Percentiles rank a stretch among this genome's conserved stretches.
Evolutionary conservation across 2,113 vertebrate species (phyloP).

Genomic region (Circaetus cinerascens): DNA sequence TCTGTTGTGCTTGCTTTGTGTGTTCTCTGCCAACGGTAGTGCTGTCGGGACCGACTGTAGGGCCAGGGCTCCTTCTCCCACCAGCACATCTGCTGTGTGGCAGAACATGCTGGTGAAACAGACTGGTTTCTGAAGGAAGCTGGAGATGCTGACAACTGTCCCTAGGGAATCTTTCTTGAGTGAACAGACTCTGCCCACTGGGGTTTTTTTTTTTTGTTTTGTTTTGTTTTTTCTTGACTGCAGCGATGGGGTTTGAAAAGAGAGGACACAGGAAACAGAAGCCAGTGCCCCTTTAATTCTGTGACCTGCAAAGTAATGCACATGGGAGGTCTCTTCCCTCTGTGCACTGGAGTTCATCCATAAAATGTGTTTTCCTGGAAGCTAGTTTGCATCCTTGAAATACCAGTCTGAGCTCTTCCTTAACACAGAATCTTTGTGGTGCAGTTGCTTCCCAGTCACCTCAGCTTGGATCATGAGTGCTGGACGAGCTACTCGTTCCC

Average conservation of each 20-base stretch:
- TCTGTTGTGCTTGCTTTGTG: not conserved
- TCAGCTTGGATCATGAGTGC: not conserved
- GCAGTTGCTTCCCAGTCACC: not conserved
- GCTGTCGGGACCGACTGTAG: not conserved
- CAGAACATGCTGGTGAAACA: accelerated
- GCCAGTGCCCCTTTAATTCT: not conserved
- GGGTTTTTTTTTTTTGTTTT: no score
- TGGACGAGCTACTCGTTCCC: not conserved
- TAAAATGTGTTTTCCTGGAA: not conserved
- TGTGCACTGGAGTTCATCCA: not conserved
- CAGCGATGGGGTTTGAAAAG: not conserved
- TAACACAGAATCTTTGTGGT: not conserved
- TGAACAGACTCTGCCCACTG: not conserved
- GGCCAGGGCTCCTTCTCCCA: not conserved
- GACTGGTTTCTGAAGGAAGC: not conserved
- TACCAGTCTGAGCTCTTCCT: not conserved
- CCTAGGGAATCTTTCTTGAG: not conserved
- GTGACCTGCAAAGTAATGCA: not conserved
- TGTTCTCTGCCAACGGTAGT: no score
- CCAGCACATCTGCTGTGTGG: not conserved
- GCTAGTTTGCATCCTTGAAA: not conserved
- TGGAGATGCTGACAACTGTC: not conserved
- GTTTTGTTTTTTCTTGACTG: not conserved
- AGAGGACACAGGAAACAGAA: not conserved
- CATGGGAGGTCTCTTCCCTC: not conserved